Evolutionary conservation across 2,797 vertebrate genomes (phyloP).

Genomic region (Sphenodon punctatus): DNA sequence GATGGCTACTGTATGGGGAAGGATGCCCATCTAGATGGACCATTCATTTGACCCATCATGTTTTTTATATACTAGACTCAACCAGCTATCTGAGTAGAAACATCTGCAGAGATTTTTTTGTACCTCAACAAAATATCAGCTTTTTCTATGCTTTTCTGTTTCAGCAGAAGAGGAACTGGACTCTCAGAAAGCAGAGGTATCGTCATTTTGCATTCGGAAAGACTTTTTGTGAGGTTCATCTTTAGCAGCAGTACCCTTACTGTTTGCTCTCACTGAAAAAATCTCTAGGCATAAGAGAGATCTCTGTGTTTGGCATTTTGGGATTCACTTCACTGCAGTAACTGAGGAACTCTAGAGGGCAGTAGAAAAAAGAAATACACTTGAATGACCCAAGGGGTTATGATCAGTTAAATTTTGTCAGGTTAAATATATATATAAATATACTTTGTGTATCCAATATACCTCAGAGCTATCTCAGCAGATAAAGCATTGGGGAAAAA

Average conservation of each 20-base stretch:
- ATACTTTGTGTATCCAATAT: slow-evolving; percentile 17
- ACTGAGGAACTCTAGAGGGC: slow-evolving; percentile 6
- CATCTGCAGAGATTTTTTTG: no score
- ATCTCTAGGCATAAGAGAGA: slow-evolving; percentile 21
- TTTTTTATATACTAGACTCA: no score
- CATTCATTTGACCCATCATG: no score
- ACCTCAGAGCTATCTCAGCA: slow-evolving; percentile 33
- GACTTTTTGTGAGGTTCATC: background rate
- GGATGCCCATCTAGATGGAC: no score
- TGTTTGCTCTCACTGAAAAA: slow-evolving; percentile 25
- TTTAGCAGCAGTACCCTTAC: background rate
- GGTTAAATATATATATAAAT: background rate
- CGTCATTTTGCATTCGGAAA: background rate
- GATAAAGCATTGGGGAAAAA: slow-evolving; percentile 41
- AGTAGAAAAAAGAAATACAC: slow-evolving; percentile 29
- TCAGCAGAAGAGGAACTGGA: background rate
- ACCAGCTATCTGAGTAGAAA: no score
- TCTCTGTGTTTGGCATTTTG: slow-evolving; percentile 33
- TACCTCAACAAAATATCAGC: no score
- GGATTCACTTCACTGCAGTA: slow-evolving; percentile 12
- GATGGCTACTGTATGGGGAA: no score
- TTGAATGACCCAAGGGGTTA: slow-evolving; percentile 5
- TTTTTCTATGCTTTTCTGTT: background rate
- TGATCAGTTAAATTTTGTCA: background rate
- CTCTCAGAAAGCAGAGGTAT: background rate